Percentiles rank a stretch among this genome's conserved stretches.
Evolutionary conservation across 1,140 invertebrate species (phyloP).

Genomic region (Aphaenogaster ashmeadi): DNA sequence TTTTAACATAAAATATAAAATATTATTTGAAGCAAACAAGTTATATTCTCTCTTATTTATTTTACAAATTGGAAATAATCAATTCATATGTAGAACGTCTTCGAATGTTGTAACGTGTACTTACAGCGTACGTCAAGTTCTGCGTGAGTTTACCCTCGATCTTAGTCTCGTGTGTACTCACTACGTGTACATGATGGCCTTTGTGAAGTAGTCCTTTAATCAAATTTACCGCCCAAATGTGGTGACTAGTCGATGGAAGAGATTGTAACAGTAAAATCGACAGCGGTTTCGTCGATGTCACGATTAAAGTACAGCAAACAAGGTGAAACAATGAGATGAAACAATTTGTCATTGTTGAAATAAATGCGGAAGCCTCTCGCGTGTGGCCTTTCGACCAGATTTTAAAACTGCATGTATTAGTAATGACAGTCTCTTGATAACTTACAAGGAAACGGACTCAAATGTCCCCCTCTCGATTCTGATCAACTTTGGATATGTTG

Average conservation of each 20-base stretch:
- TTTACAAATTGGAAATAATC: not conserved
- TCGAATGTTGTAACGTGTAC: not conserved
- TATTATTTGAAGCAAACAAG: not conserved
- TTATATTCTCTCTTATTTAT: not conserved
- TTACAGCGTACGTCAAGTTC: constrained; percentile 5
- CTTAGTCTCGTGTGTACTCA: not conserved
- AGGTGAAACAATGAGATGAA: not conserved
- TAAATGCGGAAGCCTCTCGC: not conserved
- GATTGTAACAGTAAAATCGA: not conserved
- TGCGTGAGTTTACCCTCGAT: not conserved
- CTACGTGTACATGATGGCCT: constrained; percentile 14
- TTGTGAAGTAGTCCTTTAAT: constrained; percentile 4
- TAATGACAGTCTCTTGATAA: too few relatives aligned
- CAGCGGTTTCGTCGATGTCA: not conserved
- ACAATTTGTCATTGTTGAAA: not conserved
- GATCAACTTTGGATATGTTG: too few relatives aligned
- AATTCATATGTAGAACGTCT: not conserved
- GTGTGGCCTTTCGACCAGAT: not conserved
- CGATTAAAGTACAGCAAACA: constrained; percentile 2
- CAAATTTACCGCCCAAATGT: not conserved
- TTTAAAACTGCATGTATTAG: not conserved
- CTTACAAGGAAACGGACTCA: too few relatives aligned
- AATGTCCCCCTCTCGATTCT: too few relatives aligned
- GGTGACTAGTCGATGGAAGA: not conserved
- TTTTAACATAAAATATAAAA: not conserved